phyloP scores from a whole-genome alignment of 2,888 invertebrate species.

The Napeogenes sylphis region DNA sequence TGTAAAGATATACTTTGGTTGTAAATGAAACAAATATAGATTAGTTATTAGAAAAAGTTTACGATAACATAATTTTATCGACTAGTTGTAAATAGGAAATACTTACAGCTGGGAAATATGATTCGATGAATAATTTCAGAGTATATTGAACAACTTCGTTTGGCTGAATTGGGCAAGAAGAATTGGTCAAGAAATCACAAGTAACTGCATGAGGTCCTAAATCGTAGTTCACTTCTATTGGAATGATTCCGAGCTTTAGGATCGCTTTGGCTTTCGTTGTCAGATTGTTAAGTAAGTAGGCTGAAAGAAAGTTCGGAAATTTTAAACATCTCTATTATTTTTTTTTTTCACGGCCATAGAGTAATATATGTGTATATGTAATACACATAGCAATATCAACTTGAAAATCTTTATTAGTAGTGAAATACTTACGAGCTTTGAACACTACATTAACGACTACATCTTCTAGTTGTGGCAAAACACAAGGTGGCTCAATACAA shows the following conservation, averaged over 20 bases:
- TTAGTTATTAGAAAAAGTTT: not conserved
- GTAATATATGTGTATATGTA: too few relatives aligned
- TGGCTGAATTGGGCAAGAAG: constrained; percentile 43
- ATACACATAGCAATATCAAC: too few relatives aligned
- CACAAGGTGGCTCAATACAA: constrained; percentile 33
- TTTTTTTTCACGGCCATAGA: too few relatives aligned
- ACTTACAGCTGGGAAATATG: constrained; percentile 43
- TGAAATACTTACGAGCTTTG: constrained; percentile 34
- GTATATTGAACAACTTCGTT: constrained; percentile 39
- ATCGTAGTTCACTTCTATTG: constrained; percentile 26
- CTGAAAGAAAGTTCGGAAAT: constrained; percentile 25
- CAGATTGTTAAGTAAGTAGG: constrained; percentile 29
- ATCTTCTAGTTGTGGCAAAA: constrained; percentile 33
- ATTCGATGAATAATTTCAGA: constrained; percentile 42
- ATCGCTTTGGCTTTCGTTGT: constrained; percentile 33
- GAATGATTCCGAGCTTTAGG: constrained; percentile 19
- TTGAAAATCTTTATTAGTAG: too few relatives aligned
- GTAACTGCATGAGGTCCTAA: constrained; percentile 35
- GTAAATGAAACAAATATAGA: not conserved
- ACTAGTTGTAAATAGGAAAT: not conserved
- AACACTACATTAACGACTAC: constrained; percentile 34
- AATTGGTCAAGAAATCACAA: constrained; percentile 47
- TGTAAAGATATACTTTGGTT: constrained; percentile 25
- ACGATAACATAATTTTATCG: not conserved
- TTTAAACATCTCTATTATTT: too few relatives aligned